phyloP scores from a whole-genome alignment of 2,888 invertebrate genomes.

The Prenolepis imparis region DNA sequence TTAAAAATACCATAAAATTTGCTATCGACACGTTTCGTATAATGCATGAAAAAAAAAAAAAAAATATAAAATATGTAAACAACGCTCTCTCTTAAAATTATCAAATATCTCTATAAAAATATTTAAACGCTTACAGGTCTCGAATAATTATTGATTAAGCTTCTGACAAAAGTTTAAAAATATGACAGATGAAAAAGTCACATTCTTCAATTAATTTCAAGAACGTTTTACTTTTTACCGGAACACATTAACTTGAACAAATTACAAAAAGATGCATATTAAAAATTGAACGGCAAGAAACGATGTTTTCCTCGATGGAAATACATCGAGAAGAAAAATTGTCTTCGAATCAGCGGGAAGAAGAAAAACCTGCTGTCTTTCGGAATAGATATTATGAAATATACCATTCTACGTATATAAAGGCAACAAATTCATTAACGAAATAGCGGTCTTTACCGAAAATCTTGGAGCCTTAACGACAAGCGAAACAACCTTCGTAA shows the following conservation, averaged over 20 bases:
- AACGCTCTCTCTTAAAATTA: neutral
- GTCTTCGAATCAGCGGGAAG: neutral
- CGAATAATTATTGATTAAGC: neutral
- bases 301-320: neutral
- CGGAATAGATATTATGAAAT: neutral
- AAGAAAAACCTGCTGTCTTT: neutral
- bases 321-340: neutral
- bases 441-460: slow-evolving; percentile 49
- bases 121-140: neutral
- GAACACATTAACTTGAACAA: neutral
- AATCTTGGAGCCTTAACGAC: slow-evolving; percentile 44
- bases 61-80: neutral
- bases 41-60: neutral
- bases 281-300: neutral
- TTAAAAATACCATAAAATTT: neutral
- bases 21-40: neutral
- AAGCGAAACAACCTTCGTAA: slow-evolving; percentile 48
- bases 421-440: slow-evolving; percentile 45
- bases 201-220: neutral
- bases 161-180: neutral
- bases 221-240: neutral
- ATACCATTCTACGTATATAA: neutral
- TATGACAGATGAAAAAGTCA: neutral
- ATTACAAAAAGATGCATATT: neutral
- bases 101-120: neutral